Evolutionary conservation across 2,113 vertebrate genomes (phyloP), one percentile per base, ranked within the genome.

Genomic region (Centrocercus urophasianus): DNA sequence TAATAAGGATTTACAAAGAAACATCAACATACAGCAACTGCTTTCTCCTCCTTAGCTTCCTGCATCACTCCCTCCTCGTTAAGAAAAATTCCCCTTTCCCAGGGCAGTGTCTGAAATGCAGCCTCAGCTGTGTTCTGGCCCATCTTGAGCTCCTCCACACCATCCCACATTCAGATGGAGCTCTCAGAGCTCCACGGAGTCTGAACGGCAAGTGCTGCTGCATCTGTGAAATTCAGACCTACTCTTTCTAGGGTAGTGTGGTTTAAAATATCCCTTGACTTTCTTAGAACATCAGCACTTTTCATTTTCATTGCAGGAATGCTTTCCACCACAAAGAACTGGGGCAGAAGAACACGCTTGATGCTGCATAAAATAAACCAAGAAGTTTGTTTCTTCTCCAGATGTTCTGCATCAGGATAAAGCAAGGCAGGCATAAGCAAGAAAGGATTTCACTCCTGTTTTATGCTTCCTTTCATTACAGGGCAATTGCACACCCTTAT

Each of bases 71-170:
- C 24, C 11, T 71, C 45, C 69, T 40, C 21, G 16, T 34, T 27
- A 40, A 45, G 57, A 64, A 77, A 47, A 70, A 4, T 7, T 25
- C 5, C 38, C 34, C 24, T 42, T 83, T 36, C 79, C 70, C 18
- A 28, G 20, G 6, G 12, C 32, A 3, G 32, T 2, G 4, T 3
- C 67, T 40, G 64, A 42, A 69, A 17, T 1, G 0, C 11, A 10
- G 8, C 3, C 13, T 61, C n/a, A 4, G 32, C n/a, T 19, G 6
- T 6, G 61, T 82, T 8, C 47, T 63, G 54, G 34, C 17, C 25
- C 15, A 3, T 27, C 65, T 27, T 25, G 30, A 61, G 78, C 28
- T 71, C 52, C 27, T 45, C 78, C 60, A 19, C 40, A 14, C 34
- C 59, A 60, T 16, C 63, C 30, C 0, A 0, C 13, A 9, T 19